Conservation (phyloP, 30 jellyfish, hydroid and myxozoan species). For the Hydractinia echinata region DNA sequence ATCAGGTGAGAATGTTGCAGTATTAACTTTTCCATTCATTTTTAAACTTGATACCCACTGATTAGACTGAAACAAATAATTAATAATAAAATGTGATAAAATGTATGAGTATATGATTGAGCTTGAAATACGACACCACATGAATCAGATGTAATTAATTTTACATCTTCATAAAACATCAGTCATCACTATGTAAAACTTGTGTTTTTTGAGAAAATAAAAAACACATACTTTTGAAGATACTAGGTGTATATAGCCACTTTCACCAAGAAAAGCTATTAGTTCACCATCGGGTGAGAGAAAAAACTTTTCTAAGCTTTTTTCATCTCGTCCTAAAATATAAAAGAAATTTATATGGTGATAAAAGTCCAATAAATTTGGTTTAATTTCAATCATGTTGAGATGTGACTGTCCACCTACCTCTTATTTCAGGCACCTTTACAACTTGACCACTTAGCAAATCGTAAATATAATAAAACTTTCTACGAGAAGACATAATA, state of each 20-base stretch:
- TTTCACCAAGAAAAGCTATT: constrained; percentile 74
- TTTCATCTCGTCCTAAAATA: constrained; percentile 52
- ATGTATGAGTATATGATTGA: background rate
- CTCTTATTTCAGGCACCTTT: constrained; percentile 56
- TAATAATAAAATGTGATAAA: background rate
- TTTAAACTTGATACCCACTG: constrained; percentile 59
- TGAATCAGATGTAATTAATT: too few relatives aligned
- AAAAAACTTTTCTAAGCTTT: constrained; percentile 55
- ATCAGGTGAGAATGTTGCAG: constrained; percentile 63
- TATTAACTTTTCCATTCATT: constrained; percentile 65
- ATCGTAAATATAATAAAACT: constrained; percentile 47
- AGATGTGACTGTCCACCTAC: constrained; percentile 9
- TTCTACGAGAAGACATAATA: constrained; percentile 54
- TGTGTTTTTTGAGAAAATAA: background rate
- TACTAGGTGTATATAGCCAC: constrained; percentile 76
- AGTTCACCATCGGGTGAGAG: constrained; percentile 70
- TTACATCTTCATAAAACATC: too few relatives aligned
- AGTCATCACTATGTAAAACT: too few relatives aligned
- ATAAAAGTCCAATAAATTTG: background rate
- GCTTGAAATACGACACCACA: too few relatives aligned
- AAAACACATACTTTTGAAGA: constrained; percentile 49
- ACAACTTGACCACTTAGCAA: constrained; percentile 50
- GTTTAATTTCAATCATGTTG: background rate
- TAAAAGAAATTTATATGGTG: background rate
- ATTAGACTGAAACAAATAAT: constrained; percentile 33